Evolutionary conservation across 1,140 invertebrate genomes (phyloP), one percentile per base, ranked within the genome.

Genomic region (Coptotermes formosanus): DNA sequence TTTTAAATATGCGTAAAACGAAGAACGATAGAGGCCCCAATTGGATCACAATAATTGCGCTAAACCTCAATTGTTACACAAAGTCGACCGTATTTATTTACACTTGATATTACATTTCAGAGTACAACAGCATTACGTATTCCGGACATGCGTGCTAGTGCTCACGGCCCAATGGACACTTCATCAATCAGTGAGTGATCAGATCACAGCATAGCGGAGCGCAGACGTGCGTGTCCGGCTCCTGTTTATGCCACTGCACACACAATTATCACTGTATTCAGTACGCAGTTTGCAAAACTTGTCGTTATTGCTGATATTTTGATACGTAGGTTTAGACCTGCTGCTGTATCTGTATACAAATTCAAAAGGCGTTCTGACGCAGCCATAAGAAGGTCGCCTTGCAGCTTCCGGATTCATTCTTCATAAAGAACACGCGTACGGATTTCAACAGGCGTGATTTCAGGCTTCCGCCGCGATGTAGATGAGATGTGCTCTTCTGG

Each of bases 61-160:
- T 75, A 75, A 75, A 75, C 9, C 64, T 75, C 64, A 16, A 21
- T 64, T 64, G 59, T 64, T 64, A 64, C 19, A 64, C 59, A 64
- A 64, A 64, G 0, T 64, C 59, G 25, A 75, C 6, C 16, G 30
- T 75, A 75, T 75, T 75, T 75, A 75, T 75, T 75, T 75, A 75
- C 64, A 75, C n/a, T 75, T 75, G 64, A 75, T 75, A 75, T 75
- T 75, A 75, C 64, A 75, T 75, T 75, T 75, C n/a, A 75, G 64
- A n/a, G 25, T 75, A 75, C 25, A 25, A n/a, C 25, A 7, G 14
- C 1, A 75, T 75, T 75, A 75, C 25, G 64, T 75, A 75, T 75
- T 75, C 64, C 64, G 14, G 64, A 30, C 64, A 30, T 75, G 64
- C 64, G 25, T 30, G n/a, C n/a, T 30, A 75, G 64, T n/a, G 64